Evolutionary conservation across 2,888 invertebrate genomes (phyloP), one percentile per base, ranked within the genome.

Genomic region (Hirtodrosophila confusa): DNA sequence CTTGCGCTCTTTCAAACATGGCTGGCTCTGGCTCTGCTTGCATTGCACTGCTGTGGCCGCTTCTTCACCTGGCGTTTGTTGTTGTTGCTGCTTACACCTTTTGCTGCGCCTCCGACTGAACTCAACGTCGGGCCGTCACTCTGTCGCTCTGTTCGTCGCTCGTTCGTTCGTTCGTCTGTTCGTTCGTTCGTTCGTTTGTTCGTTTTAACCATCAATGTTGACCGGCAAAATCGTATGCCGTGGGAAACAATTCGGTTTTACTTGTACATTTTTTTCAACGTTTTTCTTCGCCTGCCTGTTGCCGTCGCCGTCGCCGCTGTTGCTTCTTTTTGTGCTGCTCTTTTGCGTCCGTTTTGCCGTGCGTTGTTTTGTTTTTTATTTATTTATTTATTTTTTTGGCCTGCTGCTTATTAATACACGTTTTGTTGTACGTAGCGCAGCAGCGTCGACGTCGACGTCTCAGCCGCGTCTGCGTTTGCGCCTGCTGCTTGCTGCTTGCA

Each of bases 181-280:
- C 43, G 45, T 27, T 63, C 55, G 61, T 51, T 62, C 41, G 63
- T 60, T 67, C 58, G 67, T 65, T 74, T 61, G 66, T 66, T 69
- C 82, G 78, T 72, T 78, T 83, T 78, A 87, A 78, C 85, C 88
- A 86, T 89, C 90, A 91, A 90, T 91, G 91, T 91, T 92, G 91
- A 92, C 92, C 92, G 91, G 92, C 91, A 91, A 92, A 83, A 92
- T 92, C 91, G 91, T 90, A 92, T 92, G 91, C 92, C 92, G 92
- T 92, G 92, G 92, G 92, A 92, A 92, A 92, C 92, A 91, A 92
- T 92, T 92, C 91, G 91, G 90, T 91, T 91, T 91, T 91, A 89
- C 88, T 90, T 90, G 88, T 88, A 88, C 75, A 82, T 88, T 80
- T 88, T 82, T 83, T 85, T 75, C 71, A 72, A 74, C 61, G 73